Evolutionary conservation across 2,888 invertebrate species (phyloP), one percentile per base, ranked within the genome.

Genomic region (Mongoloraphidia duomilia): DNA sequence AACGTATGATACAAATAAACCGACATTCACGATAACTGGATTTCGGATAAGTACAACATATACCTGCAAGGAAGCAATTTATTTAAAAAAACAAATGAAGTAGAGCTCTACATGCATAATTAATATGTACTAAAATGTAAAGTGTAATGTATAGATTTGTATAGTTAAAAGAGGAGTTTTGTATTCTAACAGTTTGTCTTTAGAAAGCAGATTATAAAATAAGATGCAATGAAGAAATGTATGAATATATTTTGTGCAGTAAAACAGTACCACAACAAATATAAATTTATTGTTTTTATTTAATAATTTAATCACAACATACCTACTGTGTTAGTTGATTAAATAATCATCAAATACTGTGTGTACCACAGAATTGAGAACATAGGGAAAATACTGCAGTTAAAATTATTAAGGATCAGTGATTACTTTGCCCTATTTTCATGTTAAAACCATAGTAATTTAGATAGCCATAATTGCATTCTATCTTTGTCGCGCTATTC

Each of bases 201-300:
- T 41, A 48, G 37, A 17, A 41, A 39, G 35, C 37, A 43, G 41
- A 48, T 41, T 37, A 41, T 14, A 41, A 39, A 34, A 43, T 41
- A 50, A 64, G 41, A 53, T 64, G 65, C 65, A 66, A 65, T 66
- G 66, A 65, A 65, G 63, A 64, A 67, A 66, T 65, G 62, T 63
- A 66, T 65, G 65, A 63, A 67, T 68, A 68, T 68, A 68, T 68
- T 68, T 68, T 68, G 67, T 67, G 68, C 67, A 68, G 68, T 68
- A 68, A 68, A 26, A 68, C 62, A 62, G 62, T 66, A 65, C 65
- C 63, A 64, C 62, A 61, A 65, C 64, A 64, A 26, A 26, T 26
- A 26, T 26, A 26, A 26, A 26, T 26, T 26, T 26, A 26, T 26
- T 26, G 26, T 26, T 26, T 26, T 26, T 26, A 26, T 26, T 26